phyloP scores from a whole-genome alignment of 2,113 vertebrate species.

The Callipepla squamata region DNA sequence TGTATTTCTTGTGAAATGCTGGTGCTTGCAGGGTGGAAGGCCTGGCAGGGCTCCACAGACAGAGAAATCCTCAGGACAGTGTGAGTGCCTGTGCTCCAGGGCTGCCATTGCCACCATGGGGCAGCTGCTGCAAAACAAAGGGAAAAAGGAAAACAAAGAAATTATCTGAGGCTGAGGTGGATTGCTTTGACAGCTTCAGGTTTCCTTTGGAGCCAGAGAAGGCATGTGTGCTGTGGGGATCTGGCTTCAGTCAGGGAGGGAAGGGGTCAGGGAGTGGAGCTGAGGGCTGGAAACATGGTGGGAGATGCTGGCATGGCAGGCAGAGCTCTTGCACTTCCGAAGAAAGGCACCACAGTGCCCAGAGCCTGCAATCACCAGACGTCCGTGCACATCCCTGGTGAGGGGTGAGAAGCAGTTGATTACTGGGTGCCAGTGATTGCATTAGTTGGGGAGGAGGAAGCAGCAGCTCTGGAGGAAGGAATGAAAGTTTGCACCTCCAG shows the following conservation, averaged over 20 bases:
- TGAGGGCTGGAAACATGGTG: not conserved
- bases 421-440: not conserved
- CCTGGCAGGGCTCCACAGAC: not conserved
- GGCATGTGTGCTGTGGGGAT: not conserved
- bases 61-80: not conserved
- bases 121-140: not conserved
- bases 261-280: not conserved
- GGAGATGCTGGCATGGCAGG: not conserved
- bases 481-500: not conserved
- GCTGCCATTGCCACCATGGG: rapidly evolving
- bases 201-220: not conserved
- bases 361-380: not conserved
- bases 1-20: not conserved
- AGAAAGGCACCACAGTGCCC: not conserved
- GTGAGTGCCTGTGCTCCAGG: rapidly evolving
- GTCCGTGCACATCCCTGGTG: rapidly evolving
- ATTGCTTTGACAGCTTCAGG: not conserved
- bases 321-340: not conserved
- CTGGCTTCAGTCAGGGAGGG: not conserved
- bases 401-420: not conserved
- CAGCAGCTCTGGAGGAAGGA: not conserved
- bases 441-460: rapidly evolving
- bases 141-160: not conserved
- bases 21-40: not conserved
- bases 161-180: rapidly evolving